Base-by-base conservation (phyloP, 2,888 invertebrate genomes). In the Synanthedon formicaeformis region DNA sequence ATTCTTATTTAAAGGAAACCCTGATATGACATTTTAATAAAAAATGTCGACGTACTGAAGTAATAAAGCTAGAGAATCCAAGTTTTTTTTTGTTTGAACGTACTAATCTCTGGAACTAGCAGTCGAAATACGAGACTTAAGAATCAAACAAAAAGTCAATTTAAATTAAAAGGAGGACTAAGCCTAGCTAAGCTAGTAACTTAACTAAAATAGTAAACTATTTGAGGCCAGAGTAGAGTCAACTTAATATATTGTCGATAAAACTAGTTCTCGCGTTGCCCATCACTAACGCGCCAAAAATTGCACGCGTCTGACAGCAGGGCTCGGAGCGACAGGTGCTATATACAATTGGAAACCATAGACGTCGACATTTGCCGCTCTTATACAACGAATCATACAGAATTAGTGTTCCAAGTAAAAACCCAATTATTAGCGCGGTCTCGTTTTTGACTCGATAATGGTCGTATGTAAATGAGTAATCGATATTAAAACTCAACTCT, bases 301-400 rank as follows among this genome's bases (percentile, higher is more conserved):
- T 48, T 45, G 52, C 53, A 52, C 51, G 60, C 63, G 67, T 57
- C 66, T 63, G 74, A 71, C 71, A 67, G 65, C 61, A 63, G 54
- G 67, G 78, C 76, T 77, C 64, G 69, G 68, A 77, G 78, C 75
- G 80, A 80, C 78, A 80, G 80, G 75, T 80, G 79, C 58, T 60
- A 49, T 49, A 49, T 49, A 60, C 34, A 34, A 34, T 34, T 34
- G 34, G 34, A 34, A 34, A 34, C 34, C 10, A 34, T 34, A 34
- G 10, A 34, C 53, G 58, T 55, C 52, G 58, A 55, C 56, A 53
- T 55, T 59, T 55, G 49, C 49, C 49, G 49, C 13, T 18, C 13
- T 12, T 49, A 49, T 45, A 49, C 49, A 53, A 55, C 64, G 57
- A 57, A 58, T 51, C 50, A 58, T 55, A 55, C 57, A 52, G 52